Percentiles rank a stretch among this genome's conserved stretches.
Conservation (phyloP, 2,888 invertebrate genomes). For the Atethmia centrago region DNA sequence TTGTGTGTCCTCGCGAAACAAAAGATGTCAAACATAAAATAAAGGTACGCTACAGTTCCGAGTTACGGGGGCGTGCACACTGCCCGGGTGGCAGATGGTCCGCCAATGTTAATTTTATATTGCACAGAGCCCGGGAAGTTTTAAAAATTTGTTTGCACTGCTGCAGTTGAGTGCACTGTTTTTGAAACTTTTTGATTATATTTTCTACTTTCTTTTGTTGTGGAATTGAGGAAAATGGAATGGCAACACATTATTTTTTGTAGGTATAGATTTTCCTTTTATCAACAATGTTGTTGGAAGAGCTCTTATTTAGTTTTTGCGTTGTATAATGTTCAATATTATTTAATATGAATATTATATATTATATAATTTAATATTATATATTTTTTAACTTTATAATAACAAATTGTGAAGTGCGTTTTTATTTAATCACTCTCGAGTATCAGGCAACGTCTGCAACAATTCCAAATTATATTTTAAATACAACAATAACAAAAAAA, state of each 20-base stretch:
- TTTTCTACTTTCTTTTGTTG: constrained; percentile 26
- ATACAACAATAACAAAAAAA: too few species aligned
- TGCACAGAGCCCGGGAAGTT: constrained; percentile 21
- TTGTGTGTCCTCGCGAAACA: constrained; percentile 36
- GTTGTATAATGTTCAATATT: too few species aligned
- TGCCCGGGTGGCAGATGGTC: constrained; percentile 26
- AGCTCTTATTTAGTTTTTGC: background rate
- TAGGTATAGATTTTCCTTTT: background rate
- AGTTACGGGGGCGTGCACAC: constrained; percentile 30
- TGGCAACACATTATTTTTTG: background rate
- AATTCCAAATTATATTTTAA: too few species aligned
- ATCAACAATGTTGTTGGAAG: background rate
- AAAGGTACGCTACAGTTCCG: constrained; percentile 36
- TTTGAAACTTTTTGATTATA: constrained; percentile 46
- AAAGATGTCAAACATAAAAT: constrained; percentile 60
- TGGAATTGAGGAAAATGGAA: constrained; percentile 15
- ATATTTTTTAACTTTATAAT: too few species aligned
- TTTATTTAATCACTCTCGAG: too few species aligned
- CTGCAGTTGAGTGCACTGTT: constrained; percentile 33
- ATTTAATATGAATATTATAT: too few species aligned
- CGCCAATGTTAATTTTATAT: constrained; percentile 42
- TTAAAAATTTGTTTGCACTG: constrained; percentile 52
- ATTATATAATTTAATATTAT: too few species aligned
- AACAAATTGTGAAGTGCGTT: too few species aligned
- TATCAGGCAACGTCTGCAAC: too few species aligned